Evolutionary conservation across 2,888 invertebrate species (phyloP).

Genomic region (Drosophila paramelanica): DNA sequence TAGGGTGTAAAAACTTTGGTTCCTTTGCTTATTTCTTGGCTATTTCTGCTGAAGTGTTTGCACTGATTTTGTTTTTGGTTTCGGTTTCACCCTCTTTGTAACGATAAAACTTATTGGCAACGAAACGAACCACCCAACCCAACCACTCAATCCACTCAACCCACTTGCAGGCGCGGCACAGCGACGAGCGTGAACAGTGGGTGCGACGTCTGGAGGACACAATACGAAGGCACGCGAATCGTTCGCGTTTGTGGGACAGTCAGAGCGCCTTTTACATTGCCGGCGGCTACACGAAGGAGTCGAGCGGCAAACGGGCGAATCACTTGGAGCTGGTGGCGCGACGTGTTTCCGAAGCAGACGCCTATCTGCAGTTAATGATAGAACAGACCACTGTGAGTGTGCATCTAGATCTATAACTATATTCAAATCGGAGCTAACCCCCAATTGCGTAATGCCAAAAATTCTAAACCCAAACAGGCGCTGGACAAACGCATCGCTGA

Average conservation of each 20-base stretch:
- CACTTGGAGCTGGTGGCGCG: slow-evolving; percentile 91
- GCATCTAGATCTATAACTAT: background rate
- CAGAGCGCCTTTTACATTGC: slow-evolving; percentile 82
- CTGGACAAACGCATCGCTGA: slow-evolving; percentile 88
- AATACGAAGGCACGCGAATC: slow-evolving; percentile 92
- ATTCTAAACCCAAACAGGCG: slow-evolving; percentile 86
- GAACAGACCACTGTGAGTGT: slow-evolving; percentile 92
- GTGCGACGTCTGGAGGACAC: slow-evolving; percentile 97
- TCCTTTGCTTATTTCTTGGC: background rate
- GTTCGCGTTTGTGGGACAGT: slow-evolving; percentile 85
- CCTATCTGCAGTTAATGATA: slow-evolving; percentile 97
- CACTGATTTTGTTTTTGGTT: slow-evolving; percentile 44
- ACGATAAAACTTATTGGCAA: slow-evolving; percentile 72
- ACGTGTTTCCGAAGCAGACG: slow-evolving; percentile 97
- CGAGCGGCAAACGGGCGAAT: slow-evolving; percentile 81
- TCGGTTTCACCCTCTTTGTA: slow-evolving; percentile 32
- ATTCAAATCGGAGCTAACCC: background rate
- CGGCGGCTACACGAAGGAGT: slow-evolving; percentile 86
- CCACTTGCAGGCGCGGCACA: slow-evolving; percentile 92
- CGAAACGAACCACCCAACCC: slow-evolving; percentile 27
- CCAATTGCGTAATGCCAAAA: background rate
- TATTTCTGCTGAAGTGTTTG: slow-evolving; percentile 22
- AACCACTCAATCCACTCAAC: background rate
- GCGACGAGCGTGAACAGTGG: slow-evolving; percentile 98
- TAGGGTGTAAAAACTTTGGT: background rate